Base-by-base conservation (phyloP, 1,140 invertebrate species). In the Dendroctonus ponderosae region DNA sequence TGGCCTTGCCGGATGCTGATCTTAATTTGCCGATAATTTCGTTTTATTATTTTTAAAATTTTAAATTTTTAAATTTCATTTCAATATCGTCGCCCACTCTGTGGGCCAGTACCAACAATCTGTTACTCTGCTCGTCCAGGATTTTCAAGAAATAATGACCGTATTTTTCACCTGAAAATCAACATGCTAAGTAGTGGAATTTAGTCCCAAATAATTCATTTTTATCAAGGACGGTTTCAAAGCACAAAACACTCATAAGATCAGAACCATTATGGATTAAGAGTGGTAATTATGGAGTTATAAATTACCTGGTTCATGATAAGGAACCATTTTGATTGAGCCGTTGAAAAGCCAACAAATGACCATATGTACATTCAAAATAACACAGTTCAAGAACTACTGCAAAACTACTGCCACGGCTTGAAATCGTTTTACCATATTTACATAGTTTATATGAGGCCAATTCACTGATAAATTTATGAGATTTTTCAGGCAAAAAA, bases 1-100 rank as follows among this genome's bases (percentile, higher is more conserved):
- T 85, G 6, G 94, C 94, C 82, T 97, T 97, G 12, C 96, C 96
- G 26, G 92, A 87, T 11, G 94, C 92, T 7, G 94, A 89, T 52
- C 93, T 83, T 44, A 97, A 81, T 74, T 91, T 86, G 0, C 95
- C 95, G 67, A 88, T 82, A 1, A 88, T n/a, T n/a, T n/a, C n/a
- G n/a, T n/a, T n/a, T n/a, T n/a, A n/a, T n/a, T n/a, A n/a, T n/a
- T n/a, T n/a, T n/a, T n/a, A n/a, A n/a, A n/a, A n/a, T n/a, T n/a
- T n/a, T n/a, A n/a, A n/a, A n/a, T n/a, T n/a, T n/a, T n/a, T n/a
- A n/a, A n/a, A n/a, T n/a, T n/a, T n/a, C n/a, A n/a, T n/a, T 67
- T 80, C 81, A 56, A 80, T 78, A 67, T 85, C 83, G 41, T 82
- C 83, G 74, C 94, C 91, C 15, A 85, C 85, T 38, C 82, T 80